These are phyloP conservation scores for Lates japonicus DNA, from an alignment of 2,797 vertebrate genomes.

Conservation along the genomic window DNA sequence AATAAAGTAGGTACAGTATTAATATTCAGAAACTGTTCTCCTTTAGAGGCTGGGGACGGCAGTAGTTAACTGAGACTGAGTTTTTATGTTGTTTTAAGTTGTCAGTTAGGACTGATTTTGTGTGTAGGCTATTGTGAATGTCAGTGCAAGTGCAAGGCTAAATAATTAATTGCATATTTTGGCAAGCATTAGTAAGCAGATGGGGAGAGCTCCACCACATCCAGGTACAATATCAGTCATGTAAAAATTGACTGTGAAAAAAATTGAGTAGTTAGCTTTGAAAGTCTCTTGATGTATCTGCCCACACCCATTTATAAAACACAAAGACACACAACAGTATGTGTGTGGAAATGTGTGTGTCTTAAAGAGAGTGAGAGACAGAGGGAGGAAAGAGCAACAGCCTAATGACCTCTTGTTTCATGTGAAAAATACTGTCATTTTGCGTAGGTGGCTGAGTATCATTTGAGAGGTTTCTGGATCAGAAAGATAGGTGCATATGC, in stretches of 20 bases:
- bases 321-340: background rate
- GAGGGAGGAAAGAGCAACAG: slow-evolving; percentile 37
- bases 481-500: slow-evolving; percentile 23
- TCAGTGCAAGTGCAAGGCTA: background rate
- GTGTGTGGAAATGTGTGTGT: background rate
- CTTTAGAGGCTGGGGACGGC: background rate
- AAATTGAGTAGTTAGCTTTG: too few relatives aligned
- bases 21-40: background rate
- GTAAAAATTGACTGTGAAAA: background rate
- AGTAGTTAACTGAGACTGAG: background rate
- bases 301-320: background rate
- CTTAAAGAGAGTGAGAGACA: background rate
- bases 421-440: slow-evolving; percentile 30
- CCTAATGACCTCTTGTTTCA: slow-evolving; percentile 7
- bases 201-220: background rate
- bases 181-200: background rate
- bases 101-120: background rate
- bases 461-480: slow-evolving; percentile 43
- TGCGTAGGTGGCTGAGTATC: slow-evolving; percentile 18
- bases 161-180: background rate
- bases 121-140: background rate
- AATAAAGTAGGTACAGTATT: background rate
- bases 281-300: too few relatives aligned
- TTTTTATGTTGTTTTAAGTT: background rate
- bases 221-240: background rate